Base-by-base conservation (phyloP, 2,797 vertebrate genomes). In the Enteromius viviparus region DNA sequence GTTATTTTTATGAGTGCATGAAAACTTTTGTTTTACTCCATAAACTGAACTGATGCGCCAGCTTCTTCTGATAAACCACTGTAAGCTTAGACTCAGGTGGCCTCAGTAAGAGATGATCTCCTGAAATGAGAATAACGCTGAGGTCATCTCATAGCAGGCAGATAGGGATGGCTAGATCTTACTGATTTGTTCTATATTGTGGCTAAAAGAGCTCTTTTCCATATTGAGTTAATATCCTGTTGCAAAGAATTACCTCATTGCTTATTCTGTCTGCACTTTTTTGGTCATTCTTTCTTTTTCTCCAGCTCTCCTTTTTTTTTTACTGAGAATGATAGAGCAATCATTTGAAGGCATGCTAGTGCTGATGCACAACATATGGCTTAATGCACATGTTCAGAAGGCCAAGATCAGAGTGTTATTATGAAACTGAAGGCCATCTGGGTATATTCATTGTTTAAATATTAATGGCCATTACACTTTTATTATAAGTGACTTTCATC, bases 241-340 rank as follows among this genome's bases (percentile, higher is more conserved):
- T 83, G 45, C 79, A 85, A 32, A 45, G 62, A 58, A 86, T 87
- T 84, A 88, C 86, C 82, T 89, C 87, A 88, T 81, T 85, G 84
- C 80, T 85, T 88, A 83, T 83, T 81, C 80, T 49, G 19, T 81
- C 85, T 80, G 75, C 74, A 37, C 37, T 68, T 82, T 72, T 69
- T 45, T 78, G 49, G 71, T n/a, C 8, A 11, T n/a, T 76, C 53
- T 60, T 45, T 58, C 32, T 45, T 62, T 58, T 37, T 21, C 15
- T 81, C 19, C n/a, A 32, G 6, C 32, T 65, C 49, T 81, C 66
- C 69, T 23, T 79, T 62, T 49, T 51, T 78, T 42, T 78, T 51
- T 23, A 7, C 55, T 11, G 45, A 69, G 42, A 82, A 86, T 72
- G 17, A 83, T 77, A 78, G 34, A 76, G 69, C 60, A 81, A 79